Evolutionary conservation across 2,797 vertebrate species (phyloP).

Genomic region (Chelidonichthys spinosus): DNA sequence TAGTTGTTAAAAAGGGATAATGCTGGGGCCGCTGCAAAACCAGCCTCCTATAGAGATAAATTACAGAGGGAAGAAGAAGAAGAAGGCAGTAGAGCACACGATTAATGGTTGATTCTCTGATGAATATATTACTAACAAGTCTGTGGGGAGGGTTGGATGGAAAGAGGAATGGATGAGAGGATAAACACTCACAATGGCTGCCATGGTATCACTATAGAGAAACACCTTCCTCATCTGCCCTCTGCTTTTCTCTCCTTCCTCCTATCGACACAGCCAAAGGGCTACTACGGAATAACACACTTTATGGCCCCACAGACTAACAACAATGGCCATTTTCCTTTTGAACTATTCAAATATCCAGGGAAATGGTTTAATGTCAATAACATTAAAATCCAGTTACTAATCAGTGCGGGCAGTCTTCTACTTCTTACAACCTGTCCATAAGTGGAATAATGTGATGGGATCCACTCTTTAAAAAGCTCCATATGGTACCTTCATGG

Average conservation of each 20-base stretch:
- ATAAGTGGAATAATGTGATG: no score
- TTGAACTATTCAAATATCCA: no score
- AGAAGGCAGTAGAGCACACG: conserved; percentile 31
- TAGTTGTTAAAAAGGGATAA: conserved; percentile 37
- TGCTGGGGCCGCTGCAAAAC: not conserved
- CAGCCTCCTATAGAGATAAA: conserved; percentile 6
- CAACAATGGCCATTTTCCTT: no score
- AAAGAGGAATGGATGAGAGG: conserved; percentile 28
- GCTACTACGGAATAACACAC: not conserved
- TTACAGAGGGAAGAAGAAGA: not conserved
- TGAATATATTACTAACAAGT: conserved; percentile 56
- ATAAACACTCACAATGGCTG: conserved; percentile 24
- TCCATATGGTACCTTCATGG: not conserved
- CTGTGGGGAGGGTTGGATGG: conserved; percentile 45
- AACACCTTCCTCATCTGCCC: conserved; percentile 19
- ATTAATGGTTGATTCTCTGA: conserved; percentile 49
- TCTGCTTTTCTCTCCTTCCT: not conserved
- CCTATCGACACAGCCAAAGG: not conserved
- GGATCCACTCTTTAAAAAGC: not conserved
- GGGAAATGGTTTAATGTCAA: no score
- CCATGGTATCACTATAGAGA: conserved; percentile 38
- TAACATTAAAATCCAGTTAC: no score
- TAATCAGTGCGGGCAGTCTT: not conserved
- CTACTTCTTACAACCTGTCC: not conserved
- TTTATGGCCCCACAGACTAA: no score